Percentiles rank a stretch among this genome's conserved stretches.
These are phyloP conservation scores for Enteromius trimaculatus DNA, from an alignment of 2,797 vertebrate genomes.

Conservation along the genomic window DNA sequence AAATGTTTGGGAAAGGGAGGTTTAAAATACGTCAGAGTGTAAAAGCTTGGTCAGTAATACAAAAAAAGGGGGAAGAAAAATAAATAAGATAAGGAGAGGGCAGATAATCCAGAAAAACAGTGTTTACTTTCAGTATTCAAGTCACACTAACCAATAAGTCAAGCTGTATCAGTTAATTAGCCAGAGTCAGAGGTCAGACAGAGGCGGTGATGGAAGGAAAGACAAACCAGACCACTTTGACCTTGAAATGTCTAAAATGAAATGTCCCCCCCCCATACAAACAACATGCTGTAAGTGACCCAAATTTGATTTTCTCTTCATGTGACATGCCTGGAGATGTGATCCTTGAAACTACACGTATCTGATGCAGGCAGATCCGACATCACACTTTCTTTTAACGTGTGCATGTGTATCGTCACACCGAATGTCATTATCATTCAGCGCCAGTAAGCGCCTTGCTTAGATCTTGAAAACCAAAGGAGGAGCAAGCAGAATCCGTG, in stretches of 20 bases:
- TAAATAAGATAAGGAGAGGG: conserved; percentile 33
- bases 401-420: background rate
- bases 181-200: conserved; percentile 63
- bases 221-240: conserved; percentile 55
- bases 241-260: conserved; percentile 62
- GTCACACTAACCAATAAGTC: conserved; percentile 61
- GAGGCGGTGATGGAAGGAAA: conserved; percentile 43
- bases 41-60: conserved; percentile 38
- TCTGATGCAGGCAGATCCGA: background rate
- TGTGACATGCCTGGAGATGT: conserved; percentile 19
- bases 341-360: background rate
- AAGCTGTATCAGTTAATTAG: conserved; percentile 66
- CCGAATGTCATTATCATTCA: background rate
- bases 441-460: background rate
- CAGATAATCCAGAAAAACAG: conserved; percentile 71
- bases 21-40: conserved; percentile 30
- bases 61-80: conserved; percentile 17
- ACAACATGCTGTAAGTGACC: background rate
- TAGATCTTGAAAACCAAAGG: background rate
- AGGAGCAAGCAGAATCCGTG: background rate
- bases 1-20: conserved; percentile 59
- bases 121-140: conserved; percentile 60
- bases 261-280: background rate
- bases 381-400: conserved; percentile 6
- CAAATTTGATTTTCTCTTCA: conserved; percentile 5